Base-by-base conservation (phyloP, 2,888 invertebrate species). In the Drosophila testacea region DNA sequence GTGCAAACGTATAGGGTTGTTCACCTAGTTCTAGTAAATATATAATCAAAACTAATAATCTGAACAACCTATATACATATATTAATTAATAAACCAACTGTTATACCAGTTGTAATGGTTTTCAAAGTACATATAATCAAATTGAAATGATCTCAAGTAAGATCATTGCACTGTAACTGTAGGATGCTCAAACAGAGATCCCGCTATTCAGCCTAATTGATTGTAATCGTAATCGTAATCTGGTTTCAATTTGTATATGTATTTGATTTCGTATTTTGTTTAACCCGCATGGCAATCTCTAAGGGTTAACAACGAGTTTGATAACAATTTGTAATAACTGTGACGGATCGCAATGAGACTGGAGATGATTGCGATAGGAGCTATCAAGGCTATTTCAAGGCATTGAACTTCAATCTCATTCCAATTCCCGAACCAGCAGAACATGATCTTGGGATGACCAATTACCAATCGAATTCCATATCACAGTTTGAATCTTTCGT, bases 101-200 rank as follows among this genome's bases (percentile, higher is more conserved):
- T 32, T 41, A 9, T 9, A 9, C 52, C 88, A 80, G 48, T 87
- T 83, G 38, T 88, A 70, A 52, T 88, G 84, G 65, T 90, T 89
- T 54, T 80, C 81, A 56, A 88, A 83, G 61, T 89, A 38, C 44
- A 57, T 38, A 39, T 48, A 63, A 62, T 72, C 6, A 90, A 67
- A 56, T 56, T 88, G 76, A 30, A 7, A 1, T 88, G 88, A 88
- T 85, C 87, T 85, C 87, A 90, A n/a, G n/a, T n/a, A n/a, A 63
- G 79, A 59, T 39, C 38, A 16, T 30, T 48, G 38, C 85, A 61
- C 91, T 91, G 63, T 10, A 81, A 61, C 91, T 91, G 63, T 10
- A 81, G 71, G 39, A 65, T 72, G 28, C 34, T 47, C 51, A 64
- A 57, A 73, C 64, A 70, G 55, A 68, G 68, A 60, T 59, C 57